These are phyloP conservation scores for Steatocranus sp. DNA, from an alignment of 2,797 vertebrate genomes.

Conservation along the genomic window DNA sequence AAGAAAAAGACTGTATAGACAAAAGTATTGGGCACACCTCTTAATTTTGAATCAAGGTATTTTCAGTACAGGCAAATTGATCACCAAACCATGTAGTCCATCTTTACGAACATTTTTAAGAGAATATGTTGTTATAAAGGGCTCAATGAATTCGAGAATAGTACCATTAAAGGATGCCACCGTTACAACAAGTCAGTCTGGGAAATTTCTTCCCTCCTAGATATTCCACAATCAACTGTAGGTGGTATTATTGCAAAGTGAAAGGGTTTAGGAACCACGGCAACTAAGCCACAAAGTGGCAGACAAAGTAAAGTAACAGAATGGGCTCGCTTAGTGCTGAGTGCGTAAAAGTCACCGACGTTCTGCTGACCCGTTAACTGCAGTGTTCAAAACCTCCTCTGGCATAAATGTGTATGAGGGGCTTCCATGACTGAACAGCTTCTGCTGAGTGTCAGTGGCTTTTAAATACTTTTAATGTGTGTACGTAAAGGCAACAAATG, in stretches of 20 bases:
- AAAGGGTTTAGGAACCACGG: neutral
- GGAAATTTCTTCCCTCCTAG: neutral
- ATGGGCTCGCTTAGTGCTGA: neutral
- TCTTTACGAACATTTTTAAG: neutral
- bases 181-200: neutral
- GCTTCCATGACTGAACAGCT: neutral
- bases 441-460: neutral
- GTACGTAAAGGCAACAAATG: neutral
- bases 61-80: neutral
- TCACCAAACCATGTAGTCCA: neutral
- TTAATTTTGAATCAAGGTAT: neutral
- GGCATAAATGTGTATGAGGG: neutral
- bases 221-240: neutral
- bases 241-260: neutral
- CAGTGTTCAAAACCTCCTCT: neutral
- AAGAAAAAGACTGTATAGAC: neutral
- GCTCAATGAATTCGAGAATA: neutral
- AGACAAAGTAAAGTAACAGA: neutral
- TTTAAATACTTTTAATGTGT: neutral
- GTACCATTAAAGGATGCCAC: neutral
- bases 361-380: neutral
- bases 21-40: neutral
- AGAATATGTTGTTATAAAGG: neutral
- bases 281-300: neutral
- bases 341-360: neutral